Evolutionary conservation across 2,113 vertebrate species (phyloP), one percentile per base, ranked within the genome.

Genomic region (Panthera tigris): DNA sequence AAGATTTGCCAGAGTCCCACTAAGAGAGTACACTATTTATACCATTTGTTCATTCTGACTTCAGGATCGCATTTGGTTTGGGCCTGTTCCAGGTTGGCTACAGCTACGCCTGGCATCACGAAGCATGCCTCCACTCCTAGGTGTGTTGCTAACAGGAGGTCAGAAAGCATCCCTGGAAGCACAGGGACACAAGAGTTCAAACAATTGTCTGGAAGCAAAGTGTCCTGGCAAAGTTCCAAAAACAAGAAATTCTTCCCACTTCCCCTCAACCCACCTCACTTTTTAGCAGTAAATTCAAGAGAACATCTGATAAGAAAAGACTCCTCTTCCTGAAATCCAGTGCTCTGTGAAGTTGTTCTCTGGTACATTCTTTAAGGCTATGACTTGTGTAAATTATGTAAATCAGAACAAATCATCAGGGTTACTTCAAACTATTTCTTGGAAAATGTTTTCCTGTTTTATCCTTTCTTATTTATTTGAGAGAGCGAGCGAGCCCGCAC

Each of bases 151-250:
- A 93, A 52, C 10, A 61, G 10, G 39, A 57, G 97, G 93, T 88
- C 97, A 95, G 94, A 98, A 98, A 97, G 84, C 23, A 79, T 95
- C 73, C 94, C 93, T 95, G 94, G 84, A 97, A 98, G 91, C 27
- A 82, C 50, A 95, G 76, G 71, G 81, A 91, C 73, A 84, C 88
- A 93, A 94, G 55, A 89, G 95, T 82, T 91, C 82, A 85, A 86
- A 86, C 97, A 98, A 97, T 95, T 98, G 97, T 91, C 94, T 87
- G 48, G 83, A 98, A 97, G 91, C 91, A 73, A 85, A 91, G 82
- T 71, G 89, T 97, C 93, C 92, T 89, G 92, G 86, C 89, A 98
- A 94, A 96, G 86, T 95, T 92, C 84, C 88, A 97, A 97, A 98
- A 98, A 95, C 45, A 79, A 83, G 69, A 90, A 98, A 48, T 78